These are phyloP conservation scores for Pristionchus japonicus DNA, from an alignment of 2,888 invertebrate genomes.

Conservation along the genomic window DNA sequence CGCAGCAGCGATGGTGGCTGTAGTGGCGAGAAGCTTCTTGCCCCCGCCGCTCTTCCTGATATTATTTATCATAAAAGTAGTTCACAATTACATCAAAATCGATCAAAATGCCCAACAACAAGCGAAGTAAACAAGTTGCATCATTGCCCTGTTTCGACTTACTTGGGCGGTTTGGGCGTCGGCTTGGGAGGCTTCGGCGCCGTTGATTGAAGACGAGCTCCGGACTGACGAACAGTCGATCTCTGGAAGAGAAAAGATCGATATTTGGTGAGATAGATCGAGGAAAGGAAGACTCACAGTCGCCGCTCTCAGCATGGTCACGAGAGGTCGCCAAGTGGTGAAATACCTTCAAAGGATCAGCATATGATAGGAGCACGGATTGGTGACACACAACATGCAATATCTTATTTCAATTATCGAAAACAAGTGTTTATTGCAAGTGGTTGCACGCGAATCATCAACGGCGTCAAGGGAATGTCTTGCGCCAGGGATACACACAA, in stretches of 20 bases:
- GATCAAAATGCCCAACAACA: background rate
- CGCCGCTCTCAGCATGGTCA: slow-evolving; percentile 41
- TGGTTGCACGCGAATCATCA: background rate
- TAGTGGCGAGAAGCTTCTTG: slow-evolving; percentile 54
- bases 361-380: background rate
- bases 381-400: background rate
- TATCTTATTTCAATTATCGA: background rate
- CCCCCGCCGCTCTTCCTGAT: slow-evolving; percentile 60
- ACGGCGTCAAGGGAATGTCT: background rate
- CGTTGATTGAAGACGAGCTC: slow-evolving; percentile 29
- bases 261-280: background rate
- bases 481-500: background rate
- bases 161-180: slow-evolving; percentile 9
- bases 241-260: slow-evolving; percentile 6
- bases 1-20: slow-evolving; percentile 56
- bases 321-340: background rate
- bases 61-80: background rate
- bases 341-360: background rate
- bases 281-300: slow-evolving; percentile 9
- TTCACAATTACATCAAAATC: background rate
- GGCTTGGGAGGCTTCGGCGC: slow-evolving; percentile 26
- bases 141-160: background rate
- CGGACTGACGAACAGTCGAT: slow-evolving; percentile 44
- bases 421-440: background rate
- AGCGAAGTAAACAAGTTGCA: background rate